These are phyloP conservation scores for Orussus abietinus DNA, from an alignment of 1,140 invertebrate genomes.

Conservation along the genomic window DNA sequence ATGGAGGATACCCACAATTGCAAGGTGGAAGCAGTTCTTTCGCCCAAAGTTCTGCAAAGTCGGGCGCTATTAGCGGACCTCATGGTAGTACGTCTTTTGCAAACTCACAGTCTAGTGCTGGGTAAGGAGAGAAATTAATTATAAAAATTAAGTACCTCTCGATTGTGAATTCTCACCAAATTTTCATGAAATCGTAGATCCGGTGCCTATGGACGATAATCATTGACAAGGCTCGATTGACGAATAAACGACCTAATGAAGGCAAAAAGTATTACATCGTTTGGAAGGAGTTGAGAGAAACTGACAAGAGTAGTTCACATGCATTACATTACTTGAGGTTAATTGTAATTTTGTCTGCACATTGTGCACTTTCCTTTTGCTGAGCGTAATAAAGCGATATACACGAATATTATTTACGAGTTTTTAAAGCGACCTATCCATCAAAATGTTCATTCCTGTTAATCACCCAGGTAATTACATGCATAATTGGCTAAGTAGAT, in stretches of 20 bases:
- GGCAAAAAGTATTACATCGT: background rate
- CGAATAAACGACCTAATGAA: constrained; percentile 6
- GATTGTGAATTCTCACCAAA: constrained; percentile 7
- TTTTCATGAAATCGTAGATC: constrained; percentile 7
- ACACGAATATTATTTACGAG: too few species aligned
- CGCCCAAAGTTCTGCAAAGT: constrained; percentile 16
- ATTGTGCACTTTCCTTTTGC: background rate
- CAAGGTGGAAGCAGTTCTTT: constrained; percentile 6
- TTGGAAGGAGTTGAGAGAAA: too few species aligned
- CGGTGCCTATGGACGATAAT: constrained; percentile 15
- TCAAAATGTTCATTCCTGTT: too few species aligned
- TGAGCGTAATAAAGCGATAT: background rate
- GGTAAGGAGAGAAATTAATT: constrained; percentile 17
- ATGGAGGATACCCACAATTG: constrained; percentile 5
- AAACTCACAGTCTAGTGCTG: constrained; percentile 14
- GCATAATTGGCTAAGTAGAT: too few species aligned
- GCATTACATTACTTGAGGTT: background rate
- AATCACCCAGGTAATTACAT: too few species aligned
- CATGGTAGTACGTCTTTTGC: constrained; percentile 21
- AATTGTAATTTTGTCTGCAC: background rate
- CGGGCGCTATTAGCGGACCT: constrained; percentile 22
- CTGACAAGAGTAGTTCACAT: background rate
- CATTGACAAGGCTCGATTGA: background rate
- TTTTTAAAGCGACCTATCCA: too few species aligned
- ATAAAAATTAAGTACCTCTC: background rate